Evolutionary conservation across 2,797 vertebrate genomes (phyloP).

Genomic region (Phoebastria nigripes): DNA sequence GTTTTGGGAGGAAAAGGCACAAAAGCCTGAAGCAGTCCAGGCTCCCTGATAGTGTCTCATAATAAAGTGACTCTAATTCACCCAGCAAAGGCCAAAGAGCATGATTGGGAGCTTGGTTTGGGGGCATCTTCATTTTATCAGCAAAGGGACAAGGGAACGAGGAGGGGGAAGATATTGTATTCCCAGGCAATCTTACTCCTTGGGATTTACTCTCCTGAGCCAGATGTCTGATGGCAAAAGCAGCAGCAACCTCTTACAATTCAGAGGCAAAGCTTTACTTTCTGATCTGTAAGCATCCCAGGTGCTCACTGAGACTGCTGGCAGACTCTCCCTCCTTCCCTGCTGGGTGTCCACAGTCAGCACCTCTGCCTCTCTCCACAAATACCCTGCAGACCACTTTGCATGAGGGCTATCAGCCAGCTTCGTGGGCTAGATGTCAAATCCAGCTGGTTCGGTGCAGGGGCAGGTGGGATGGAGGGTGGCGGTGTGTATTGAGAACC

Average conservation of each 20-base stretch:
- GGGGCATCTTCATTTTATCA: neutral
- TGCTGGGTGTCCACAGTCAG: neutral
- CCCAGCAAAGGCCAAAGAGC: neutral
- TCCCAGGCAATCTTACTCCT: neutral
- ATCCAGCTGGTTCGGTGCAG: rapidly evolving
- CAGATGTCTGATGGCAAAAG: neutral
- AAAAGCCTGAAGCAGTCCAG: neutral
- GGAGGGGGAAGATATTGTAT: neutral
- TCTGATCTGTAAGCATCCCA: neutral
- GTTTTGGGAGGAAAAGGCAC: neutral
- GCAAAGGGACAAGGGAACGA: neutral
- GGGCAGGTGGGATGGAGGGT: neutral
- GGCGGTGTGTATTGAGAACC: neutral
- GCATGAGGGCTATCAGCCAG: neutral
- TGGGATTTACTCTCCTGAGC: neutral
- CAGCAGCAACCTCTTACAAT: neutral
- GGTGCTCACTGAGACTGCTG: neutral
- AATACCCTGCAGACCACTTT: neutral
- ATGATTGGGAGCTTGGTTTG: neutral
- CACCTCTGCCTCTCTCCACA: neutral
- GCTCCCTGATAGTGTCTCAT: neutral
- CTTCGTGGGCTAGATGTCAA: neutral
- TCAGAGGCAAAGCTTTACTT: neutral
- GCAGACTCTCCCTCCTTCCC: neutral
- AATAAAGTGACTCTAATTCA: neutral